Evolutionary conservation across 2,113 vertebrate genomes (phyloP), one percentile per base, ranked within the genome.

Genomic region (Sakesphorus luctuosus): DNA sequence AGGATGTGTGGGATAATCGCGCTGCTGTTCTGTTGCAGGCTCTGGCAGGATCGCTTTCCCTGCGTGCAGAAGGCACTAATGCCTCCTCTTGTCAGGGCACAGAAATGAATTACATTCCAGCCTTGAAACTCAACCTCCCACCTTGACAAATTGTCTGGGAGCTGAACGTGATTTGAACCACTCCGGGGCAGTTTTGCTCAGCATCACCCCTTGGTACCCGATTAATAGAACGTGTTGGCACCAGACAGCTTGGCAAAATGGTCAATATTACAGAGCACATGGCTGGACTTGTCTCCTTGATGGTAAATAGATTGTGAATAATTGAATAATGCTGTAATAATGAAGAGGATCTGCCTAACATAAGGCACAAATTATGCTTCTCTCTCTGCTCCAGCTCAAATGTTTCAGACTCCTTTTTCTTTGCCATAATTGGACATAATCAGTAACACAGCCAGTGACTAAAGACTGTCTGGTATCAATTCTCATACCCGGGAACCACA

Each of bases 391-490:
- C 50, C 63, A 40, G 88, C 81, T 95, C 87, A 94, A 69, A 94
- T 10, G 3, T 80, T 91, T 88, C 55, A 40, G 72, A 50, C 62
- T 94, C 47, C 72, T 95, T 96, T 84, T 95, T 86, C 85, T 90
- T 93, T 88, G 76, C 93, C 82, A 35, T 97, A 96, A 97, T 96
- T 96, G 92, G 93, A 93, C 72, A 75, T 96, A 96, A 96, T 96
- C 78, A 90, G 87, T 91, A 96, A 95, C 90, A 91, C 92, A 93
- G 94, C 58, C 77, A 12, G 87, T 0, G 11, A 36, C 75, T 91
- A 75, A 91, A 88, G 87, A 59, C 91, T 94, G 93, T 89, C 95
- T 96, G 95, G 90, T 90, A 90, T 78, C 90, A 97, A 93, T 97
- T 96, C 90, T 61, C 25, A 1, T 47, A 44, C 33, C 79, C 76